These are phyloP conservation scores for Lymantria monacha DNA, from an alignment of 2,888 invertebrate species.

Conservation along the genomic window DNA sequence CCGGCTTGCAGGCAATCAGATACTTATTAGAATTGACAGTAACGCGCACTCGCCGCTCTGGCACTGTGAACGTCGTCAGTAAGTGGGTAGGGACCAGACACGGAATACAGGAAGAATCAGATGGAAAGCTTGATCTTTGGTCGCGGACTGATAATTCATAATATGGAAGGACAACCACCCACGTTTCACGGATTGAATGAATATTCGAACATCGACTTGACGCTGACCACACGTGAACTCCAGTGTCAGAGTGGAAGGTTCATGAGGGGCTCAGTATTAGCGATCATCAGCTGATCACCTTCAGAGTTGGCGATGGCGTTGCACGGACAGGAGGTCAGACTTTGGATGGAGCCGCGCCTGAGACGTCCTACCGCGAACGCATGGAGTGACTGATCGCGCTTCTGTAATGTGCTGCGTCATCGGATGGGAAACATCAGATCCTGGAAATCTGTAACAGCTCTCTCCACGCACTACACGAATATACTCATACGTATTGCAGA, in stretches of 20 bases:
- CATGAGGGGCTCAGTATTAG: conserved; percentile 13
- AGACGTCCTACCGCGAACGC: not conserved
- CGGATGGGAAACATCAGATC: not conserved
- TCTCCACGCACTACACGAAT: not conserved
- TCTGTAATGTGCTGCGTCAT: conserved; percentile 1
- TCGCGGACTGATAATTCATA: not conserved
- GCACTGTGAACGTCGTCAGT: conserved; percentile 14
- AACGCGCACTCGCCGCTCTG: conserved; percentile 37
- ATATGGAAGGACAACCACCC: not conserved
- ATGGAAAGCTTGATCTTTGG: not conserved
- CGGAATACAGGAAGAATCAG: not conserved
- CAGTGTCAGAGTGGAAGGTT: conserved; percentile 17
- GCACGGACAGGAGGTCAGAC: not conserved
- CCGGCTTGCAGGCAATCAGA: not conserved
- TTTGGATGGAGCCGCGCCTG: not conserved
- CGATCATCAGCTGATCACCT: conserved; percentile 16
- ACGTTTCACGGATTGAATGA: conserved; percentile 23
- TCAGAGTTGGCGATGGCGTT: not conserved
- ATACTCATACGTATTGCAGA: not conserved
- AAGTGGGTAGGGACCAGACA: conserved; percentile 14
- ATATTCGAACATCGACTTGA: conserved; percentile 31
- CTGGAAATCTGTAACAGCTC: not conserved
- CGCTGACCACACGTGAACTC: conserved; percentile 6
- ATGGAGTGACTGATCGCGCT: conserved; percentile 11
- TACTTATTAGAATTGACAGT: conserved; percentile 23